Percentiles rank a stretch among this genome's conserved stretches.
Evolutionary conservation across 2,797 vertebrate genomes (phyloP).

Genomic region (Leptatherina wallacei): DNA sequence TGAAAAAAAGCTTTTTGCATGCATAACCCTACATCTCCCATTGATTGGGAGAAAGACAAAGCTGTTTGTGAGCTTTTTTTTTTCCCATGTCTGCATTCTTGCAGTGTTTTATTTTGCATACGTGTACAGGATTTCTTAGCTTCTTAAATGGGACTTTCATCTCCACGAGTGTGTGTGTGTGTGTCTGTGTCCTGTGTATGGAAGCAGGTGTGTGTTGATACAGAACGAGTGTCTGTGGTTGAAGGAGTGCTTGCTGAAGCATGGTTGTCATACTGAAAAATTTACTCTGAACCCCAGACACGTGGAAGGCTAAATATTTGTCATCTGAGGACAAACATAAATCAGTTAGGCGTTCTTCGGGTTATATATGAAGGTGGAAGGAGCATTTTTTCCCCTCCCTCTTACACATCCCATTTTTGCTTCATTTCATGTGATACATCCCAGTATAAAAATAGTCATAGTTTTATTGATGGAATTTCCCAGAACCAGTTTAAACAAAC

Average conservation of each 20-base stretch:
- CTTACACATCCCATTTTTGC: constrained; percentile 22
- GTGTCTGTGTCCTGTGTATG: constrained; percentile 9
- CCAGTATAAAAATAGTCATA: constrained; percentile 29
- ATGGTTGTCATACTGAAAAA: constrained; percentile 70
- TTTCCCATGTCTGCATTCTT: constrained; percentile 7
- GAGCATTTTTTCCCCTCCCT: background rate
- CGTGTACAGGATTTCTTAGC: background rate
- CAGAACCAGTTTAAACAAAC: constrained; percentile 8
- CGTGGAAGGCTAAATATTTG: constrained; percentile 82
- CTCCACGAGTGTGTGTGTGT: background rate
- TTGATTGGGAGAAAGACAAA: constrained; percentile 38
- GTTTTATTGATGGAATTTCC: constrained; percentile 36
- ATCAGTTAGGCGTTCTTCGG: constrained; percentile 67
- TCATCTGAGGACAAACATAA: constrained; percentile 76
- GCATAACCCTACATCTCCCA: constrained; percentile 28
- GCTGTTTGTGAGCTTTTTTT: constrained; percentile 21
- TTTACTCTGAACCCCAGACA: constrained; percentile 68
- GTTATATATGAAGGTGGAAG: constrained; percentile 54
- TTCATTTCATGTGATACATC: constrained; percentile 33
- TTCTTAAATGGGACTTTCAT: background rate
- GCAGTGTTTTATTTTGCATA: background rate
- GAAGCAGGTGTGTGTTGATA: constrained; percentile 13
- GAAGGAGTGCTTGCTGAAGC: constrained; percentile 55
- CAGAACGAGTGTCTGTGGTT: constrained; percentile 21
- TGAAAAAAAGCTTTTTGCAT: background rate